Conservation (phyloP, 2,888 invertebrate species). For the Cosmopolites sordidus region DNA sequence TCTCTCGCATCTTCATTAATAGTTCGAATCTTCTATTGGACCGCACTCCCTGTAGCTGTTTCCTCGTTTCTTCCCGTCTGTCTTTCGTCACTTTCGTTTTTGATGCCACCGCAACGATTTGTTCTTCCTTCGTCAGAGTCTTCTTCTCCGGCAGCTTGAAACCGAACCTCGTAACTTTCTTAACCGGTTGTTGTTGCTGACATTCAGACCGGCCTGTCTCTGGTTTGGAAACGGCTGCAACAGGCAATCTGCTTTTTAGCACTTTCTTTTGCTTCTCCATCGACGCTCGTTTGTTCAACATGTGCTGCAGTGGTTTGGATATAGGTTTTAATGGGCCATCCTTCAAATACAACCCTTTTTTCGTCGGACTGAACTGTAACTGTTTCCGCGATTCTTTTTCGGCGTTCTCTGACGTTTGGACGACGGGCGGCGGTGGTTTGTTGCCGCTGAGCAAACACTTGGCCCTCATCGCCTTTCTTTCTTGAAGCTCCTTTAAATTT, state of each 20-base stretch:
- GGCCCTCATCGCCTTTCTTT: slow-evolving; percentile 50
- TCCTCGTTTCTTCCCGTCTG: slow-evolving; percentile 38
- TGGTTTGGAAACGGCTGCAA: not conserved
- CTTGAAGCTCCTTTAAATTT: slow-evolving; percentile 59
- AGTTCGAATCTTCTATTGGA: slow-evolving; percentile 69
- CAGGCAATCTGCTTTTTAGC: slow-evolving; percentile 11
- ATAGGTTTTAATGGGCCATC: too few species aligned
- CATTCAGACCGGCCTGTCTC: not conserved
- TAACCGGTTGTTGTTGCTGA: slow-evolving; percentile 13
- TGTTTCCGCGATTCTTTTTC: slow-evolving; percentile 9
- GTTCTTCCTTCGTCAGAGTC: slow-evolving; percentile 28
- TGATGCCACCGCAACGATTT: slow-evolving; percentile 32
- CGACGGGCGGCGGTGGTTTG: slow-evolving; percentile 25
- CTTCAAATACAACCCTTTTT: not conserved
- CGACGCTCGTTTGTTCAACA: slow-evolving; percentile 7
- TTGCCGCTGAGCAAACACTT: slow-evolving; percentile 43
- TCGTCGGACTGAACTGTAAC: slow-evolving; percentile 13
- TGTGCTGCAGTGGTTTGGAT: slow-evolving; percentile 12
- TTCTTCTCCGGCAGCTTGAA: slow-evolving; percentile 28
- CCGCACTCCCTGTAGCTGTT: slow-evolving; percentile 61
- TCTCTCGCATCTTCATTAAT: slow-evolving; percentile 58
- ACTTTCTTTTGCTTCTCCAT: slow-evolving; percentile 10
- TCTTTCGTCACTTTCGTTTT: slow-evolving; percentile 32
- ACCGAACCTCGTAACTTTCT: slow-evolving; percentile 30
- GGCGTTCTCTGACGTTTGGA: slow-evolving; percentile 8